These are phyloP conservation scores for Fissipunctia ypsillon DNA, from an alignment of 2,888 invertebrate species.

Conservation along the genomic window DNA sequence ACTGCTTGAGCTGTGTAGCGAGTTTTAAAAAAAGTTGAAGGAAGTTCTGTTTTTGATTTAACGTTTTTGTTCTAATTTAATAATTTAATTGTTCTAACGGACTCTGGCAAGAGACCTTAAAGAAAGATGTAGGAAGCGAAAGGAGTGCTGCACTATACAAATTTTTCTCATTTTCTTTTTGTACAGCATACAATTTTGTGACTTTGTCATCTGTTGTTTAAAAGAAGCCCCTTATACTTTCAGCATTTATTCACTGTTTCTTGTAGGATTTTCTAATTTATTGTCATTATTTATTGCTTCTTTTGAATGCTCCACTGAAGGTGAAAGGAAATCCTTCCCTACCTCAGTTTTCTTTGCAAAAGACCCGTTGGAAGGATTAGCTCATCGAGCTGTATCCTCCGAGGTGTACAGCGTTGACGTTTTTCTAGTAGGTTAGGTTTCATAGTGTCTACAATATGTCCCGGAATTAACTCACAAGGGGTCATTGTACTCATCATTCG, in stretches of 20 bases:
- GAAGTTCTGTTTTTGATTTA: slow-evolving; percentile 15
- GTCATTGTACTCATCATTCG: no score
- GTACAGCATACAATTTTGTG: not conserved
- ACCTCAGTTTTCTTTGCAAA: slow-evolving; percentile 14
- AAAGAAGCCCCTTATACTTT: not conserved
- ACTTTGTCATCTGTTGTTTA: slow-evolving; percentile 3
- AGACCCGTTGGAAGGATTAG: not conserved
- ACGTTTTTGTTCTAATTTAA: slow-evolving; percentile 37
- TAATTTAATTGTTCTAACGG: slow-evolving; percentile 37
- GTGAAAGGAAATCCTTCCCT: not conserved
- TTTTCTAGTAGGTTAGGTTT: not conserved
- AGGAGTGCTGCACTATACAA: not conserved
- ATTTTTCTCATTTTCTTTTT: not conserved
- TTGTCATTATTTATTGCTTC: slow-evolving; percentile 24
- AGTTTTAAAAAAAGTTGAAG: slow-evolving; percentile 9
- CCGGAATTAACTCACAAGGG: no score
- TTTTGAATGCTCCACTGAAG: slow-evolving; percentile 9
- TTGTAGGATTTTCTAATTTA: slow-evolving; percentile 2
- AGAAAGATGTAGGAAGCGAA: not conserved
- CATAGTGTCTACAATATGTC: not conserved
- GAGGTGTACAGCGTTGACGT: not conserved
- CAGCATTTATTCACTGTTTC: not conserved
- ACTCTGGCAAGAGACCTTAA: slow-evolving; percentile 4
- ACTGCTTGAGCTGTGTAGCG: slow-evolving; percentile 32
- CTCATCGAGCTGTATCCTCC: not conserved